Conservation (phyloP, 2,888 invertebrate species). For the Scaptodrosophila latifasciaeformis region DNA sequence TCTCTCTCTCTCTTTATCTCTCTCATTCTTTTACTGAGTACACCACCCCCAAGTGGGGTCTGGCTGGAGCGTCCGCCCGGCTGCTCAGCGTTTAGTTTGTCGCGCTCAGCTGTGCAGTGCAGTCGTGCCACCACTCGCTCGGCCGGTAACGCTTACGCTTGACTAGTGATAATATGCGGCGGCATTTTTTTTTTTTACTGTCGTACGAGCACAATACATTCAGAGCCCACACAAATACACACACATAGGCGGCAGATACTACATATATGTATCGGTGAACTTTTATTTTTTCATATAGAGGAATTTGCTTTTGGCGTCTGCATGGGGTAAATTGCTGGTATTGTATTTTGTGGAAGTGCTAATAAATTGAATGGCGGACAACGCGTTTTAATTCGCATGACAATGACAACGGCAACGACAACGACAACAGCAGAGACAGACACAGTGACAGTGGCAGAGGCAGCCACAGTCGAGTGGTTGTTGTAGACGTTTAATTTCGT, state of each 20-base stretch:
- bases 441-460: too few relatives aligned
- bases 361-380: constrained; percentile 56
- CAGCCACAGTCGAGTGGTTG: constrained; percentile 37
- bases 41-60: constrained; percentile 15
- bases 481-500: background rate
- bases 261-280: constrained; percentile 13
- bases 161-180: too few relatives aligned
- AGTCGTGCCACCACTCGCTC: constrained; percentile 33
- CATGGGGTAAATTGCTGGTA: constrained; percentile 43
- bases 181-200: constrained; percentile 17
- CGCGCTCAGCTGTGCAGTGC: constrained; percentile 37
- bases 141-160: constrained; percentile 12
- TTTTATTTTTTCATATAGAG: too few relatives aligned
- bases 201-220: constrained; percentile 13
- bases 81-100: constrained; percentile 46
- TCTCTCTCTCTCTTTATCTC: background rate
- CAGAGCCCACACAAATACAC: constrained; percentile 18
- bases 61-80: constrained; percentile 29
- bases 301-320: constrained; percentile 34
- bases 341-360: constrained; percentile 51
- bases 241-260: background rate
- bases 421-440: too few relatives aligned
- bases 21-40: background rate
- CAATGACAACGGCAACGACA: constrained; percentile 24
- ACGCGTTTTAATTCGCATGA: constrained; percentile 48